Conservation (phyloP, 2,797 vertebrate species). For the Gallinago stenura region DNA sequence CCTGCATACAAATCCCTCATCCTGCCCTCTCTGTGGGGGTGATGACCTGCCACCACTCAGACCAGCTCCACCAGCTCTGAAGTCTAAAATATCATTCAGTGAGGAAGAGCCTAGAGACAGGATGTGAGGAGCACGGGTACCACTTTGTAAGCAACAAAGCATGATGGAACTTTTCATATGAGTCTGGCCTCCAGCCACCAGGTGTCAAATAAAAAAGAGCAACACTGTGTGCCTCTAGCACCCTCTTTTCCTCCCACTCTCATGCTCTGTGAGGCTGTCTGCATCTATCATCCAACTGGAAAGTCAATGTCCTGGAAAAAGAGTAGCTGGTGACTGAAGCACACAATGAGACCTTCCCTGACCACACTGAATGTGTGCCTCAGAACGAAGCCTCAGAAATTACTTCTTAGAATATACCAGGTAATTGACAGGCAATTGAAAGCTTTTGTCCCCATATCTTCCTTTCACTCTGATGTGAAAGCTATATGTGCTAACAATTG, state of each 20-base stretch:
- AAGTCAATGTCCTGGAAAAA: neutral
- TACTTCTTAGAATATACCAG: neutral
- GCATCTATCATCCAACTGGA: neutral
- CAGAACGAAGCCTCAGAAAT: neutral
- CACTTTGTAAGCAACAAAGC: neutral
- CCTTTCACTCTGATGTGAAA: neutral
- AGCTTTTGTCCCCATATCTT: neutral
- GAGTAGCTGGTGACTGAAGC: neutral
- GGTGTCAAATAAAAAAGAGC: neutral
- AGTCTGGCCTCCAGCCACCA: neutral
- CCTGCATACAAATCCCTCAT: neutral
- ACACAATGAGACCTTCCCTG: neutral
- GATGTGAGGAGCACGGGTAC: neutral
- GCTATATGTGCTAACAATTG: neutral
- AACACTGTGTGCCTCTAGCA: neutral
- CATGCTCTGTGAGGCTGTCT: neutral
- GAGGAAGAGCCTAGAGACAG: neutral
- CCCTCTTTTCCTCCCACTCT: neutral
- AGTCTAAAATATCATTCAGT: neutral
- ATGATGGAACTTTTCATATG: neutral
- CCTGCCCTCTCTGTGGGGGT: neutral
- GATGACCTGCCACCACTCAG: neutral
- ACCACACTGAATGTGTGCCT: neutral
- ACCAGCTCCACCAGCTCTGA: neutral
- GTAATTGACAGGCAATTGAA: neutral